Percentiles rank a stretch among this genome's conserved stretches.
Conservation (phyloP, 1,140 invertebrate species). For the Pseudachorutes palmiensis region DNA sequence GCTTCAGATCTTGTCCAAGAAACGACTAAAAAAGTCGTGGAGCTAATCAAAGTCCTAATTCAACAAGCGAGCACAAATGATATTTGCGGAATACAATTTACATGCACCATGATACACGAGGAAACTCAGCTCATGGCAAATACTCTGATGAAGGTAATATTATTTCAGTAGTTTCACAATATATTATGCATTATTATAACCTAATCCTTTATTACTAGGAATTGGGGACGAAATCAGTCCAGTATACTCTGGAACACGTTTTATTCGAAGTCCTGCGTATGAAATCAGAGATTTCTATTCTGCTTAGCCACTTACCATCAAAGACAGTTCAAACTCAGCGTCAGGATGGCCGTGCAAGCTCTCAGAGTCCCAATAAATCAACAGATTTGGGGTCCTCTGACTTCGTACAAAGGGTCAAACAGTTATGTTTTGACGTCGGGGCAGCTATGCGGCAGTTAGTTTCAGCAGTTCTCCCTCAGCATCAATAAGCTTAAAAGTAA, state of each 20-base stretch:
- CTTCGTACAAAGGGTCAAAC: slow-evolving; percentile 31
- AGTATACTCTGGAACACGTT: slow-evolving; percentile 27
- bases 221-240: not conserved
- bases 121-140: slow-evolving; percentile 30
- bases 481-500: not conserved
- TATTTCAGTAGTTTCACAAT: not conserved
- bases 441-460: slow-evolving; percentile 35
- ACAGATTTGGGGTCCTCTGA: not conserved
- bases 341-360: not conserved
- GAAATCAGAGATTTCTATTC: slow-evolving; percentile 27
- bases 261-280: slow-evolving; percentile 36
- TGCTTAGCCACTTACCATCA: not conserved
- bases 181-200: not conserved
- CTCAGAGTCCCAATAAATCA: not conserved
- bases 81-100: slow-evolving; percentile 24
- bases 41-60: slow-evolving; percentile 35
- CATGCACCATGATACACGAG: slow-evolving; percentile 30
- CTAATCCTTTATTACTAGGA: slow-evolving; percentile 6
- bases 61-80: slow-evolving; percentile 31
- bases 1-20: slow-evolving; percentile 25
- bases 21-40: slow-evolving; percentile 33
- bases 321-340: not conserved
- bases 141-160: slow-evolving; percentile 22
- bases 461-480: not conserved
- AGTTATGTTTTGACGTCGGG: slow-evolving; percentile 35